phyloP scores from a whole-genome alignment of 2,113 vertebrate species.

The Menura novaehollandiae region DNA sequence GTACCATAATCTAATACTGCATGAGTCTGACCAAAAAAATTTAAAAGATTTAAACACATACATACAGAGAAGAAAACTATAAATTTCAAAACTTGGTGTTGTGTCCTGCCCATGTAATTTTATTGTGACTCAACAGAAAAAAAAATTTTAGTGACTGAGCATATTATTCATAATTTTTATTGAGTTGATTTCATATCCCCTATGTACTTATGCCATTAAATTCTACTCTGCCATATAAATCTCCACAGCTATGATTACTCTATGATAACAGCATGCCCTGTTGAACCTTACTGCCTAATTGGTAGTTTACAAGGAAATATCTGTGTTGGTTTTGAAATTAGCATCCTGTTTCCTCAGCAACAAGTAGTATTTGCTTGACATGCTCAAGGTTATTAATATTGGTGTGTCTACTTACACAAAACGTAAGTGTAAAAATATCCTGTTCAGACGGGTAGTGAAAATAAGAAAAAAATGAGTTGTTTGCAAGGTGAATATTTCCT shows the following conservation, averaged over 20 bases:
- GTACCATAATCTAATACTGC: neutral
- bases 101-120: neutral
- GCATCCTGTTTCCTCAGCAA: neutral
- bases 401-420: neutral
- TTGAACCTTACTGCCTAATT: constrained; percentile 31
- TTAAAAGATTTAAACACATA: neutral
- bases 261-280: neutral
- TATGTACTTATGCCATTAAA: neutral
- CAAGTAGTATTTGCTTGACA: neutral
- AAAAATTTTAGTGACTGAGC: neutral
- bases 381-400: neutral
- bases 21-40: neutral
- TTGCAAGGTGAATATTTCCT: neutral
- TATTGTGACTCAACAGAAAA: neutral
- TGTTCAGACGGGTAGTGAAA: neutral
- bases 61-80: neutral
- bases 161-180: neutral
- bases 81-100: neutral
- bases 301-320: constrained; percentile 20
- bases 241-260: neutral
- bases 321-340: neutral
- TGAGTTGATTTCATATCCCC: neutral
- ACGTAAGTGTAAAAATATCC: neutral
- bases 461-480: neutral
- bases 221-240: neutral